Evolutionary conservation across 92 coral and sea anemone genomes (phyloP).

Genomic region (Palythoa caribaeorum): DNA sequence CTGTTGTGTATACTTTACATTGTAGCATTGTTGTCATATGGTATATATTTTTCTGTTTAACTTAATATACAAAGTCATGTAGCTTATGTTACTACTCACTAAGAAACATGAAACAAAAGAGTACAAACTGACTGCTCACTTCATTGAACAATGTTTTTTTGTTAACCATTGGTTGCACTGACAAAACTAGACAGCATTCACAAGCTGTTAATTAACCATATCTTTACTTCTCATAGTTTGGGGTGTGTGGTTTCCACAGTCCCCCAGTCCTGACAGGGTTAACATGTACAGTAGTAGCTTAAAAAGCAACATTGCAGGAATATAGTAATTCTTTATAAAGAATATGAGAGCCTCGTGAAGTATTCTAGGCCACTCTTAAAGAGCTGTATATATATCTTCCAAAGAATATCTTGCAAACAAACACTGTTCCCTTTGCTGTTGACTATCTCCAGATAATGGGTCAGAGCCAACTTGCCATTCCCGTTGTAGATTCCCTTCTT

Average conservation of each 20-base stretch:
- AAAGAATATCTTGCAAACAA: no score
- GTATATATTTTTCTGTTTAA: not conserved
- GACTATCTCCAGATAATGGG: conserved; percentile 34
- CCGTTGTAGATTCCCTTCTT: conserved; percentile 60
- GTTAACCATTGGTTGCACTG: conserved; percentile 1
- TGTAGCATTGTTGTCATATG: not conserved
- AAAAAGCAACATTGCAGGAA: conserved; percentile 48
- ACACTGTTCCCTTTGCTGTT: not conserved
- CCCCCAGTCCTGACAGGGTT: conserved; percentile 11
- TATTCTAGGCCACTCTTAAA: not conserved
- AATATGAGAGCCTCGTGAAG: conserved; percentile 19
- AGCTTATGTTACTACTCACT: not conserved
- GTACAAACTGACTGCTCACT: conserved; percentile 13
- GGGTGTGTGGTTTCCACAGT: not conserved
- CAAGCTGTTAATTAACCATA: not conserved
- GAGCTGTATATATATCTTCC: no score
- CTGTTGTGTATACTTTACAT: not conserved
- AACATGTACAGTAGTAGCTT: conserved; percentile 34
- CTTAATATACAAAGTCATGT: not conserved
- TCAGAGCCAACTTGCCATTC: conserved; percentile 50
- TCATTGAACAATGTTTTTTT: not conserved
- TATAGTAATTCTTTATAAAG: conserved; percentile 33
- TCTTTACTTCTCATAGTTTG: conserved; percentile 6
- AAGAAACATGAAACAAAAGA: not conserved
- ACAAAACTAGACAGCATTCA: not conserved